Percentiles rank a stretch among this genome's conserved stretches.
These are phyloP conservation scores for Amblyjoppa fuscipennis DNA, from an alignment of 2,888 invertebrate species.

Conservation along the genomic window DNA sequence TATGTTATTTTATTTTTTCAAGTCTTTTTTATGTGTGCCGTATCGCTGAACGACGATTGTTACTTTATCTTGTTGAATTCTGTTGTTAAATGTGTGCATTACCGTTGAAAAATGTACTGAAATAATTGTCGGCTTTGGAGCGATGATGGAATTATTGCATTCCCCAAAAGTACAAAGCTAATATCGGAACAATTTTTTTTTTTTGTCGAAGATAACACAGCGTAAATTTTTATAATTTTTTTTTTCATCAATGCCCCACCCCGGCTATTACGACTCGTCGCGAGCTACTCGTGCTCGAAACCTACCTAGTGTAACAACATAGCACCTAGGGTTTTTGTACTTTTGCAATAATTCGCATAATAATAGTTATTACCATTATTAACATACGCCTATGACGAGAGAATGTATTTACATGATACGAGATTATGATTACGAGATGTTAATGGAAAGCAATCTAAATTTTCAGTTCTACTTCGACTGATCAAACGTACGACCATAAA, in stretches of 20 bases:
- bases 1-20: conserved; percentile 17
- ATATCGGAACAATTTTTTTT: conserved; percentile 22
- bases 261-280: conserved; percentile 61
- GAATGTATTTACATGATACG: conserved; percentile 83
- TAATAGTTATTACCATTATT: conserved; percentile 78
- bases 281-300: conserved; percentile 66
- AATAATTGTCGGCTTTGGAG: conserved; percentile 20
- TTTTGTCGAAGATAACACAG: conserved; percentile 46
- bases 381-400: conserved; percentile 78
- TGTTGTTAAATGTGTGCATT: conserved; percentile 38
- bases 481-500: conserved; percentile 73
- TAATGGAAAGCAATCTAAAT: conserved; percentile 77
- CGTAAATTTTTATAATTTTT: conserved; percentile 42
- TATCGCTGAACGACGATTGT: conserved; percentile 25
- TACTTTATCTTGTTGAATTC: conserved; percentile 30
- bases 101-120: conserved; percentile 16
- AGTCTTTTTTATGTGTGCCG: conserved; percentile 38
- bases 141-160: conserved; percentile 56
- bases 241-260: conserved; percentile 27
- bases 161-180: conserved; percentile 18
- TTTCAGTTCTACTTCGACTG: conserved; percentile 67
- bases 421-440: conserved; percentile 78
- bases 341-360: conserved; percentile 84
- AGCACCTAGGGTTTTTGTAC: conserved; percentile 85
- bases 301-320: conserved; percentile 84